phyloP scores from a whole-genome alignment of 2,113 vertebrate species.

The Argyrosomus japonicus region DNA sequence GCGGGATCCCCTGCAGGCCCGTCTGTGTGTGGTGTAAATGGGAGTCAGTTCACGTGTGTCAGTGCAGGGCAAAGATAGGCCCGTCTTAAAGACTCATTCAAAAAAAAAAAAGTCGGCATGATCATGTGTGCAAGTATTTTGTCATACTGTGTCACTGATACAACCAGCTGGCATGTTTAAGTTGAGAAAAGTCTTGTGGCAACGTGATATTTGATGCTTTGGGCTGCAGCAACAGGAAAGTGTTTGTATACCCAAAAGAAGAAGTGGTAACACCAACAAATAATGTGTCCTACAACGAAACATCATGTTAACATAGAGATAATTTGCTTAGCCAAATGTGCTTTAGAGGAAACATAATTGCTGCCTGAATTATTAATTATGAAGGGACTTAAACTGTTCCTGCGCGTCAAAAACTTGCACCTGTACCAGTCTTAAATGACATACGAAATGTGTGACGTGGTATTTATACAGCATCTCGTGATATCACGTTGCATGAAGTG shows the following conservation, averaged over 20 bases:
- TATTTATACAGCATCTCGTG: too few species aligned
- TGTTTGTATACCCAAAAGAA: not conserved
- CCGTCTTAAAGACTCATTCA: not conserved
- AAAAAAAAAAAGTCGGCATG: not conserved
- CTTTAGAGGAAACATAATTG: not conserved
- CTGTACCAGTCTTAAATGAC: too few species aligned
- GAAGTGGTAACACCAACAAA: not conserved
- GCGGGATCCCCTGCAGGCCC: conserved; percentile 48
- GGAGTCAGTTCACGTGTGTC: conserved; percentile 1
- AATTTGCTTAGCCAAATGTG: not conserved
- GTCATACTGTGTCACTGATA: not conserved
- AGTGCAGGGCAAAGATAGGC: too few species aligned
- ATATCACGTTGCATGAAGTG: too few species aligned
- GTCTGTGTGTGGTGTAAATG: conserved; percentile 40
- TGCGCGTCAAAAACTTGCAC: too few species aligned
- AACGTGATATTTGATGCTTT: not conserved
- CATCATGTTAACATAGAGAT: not conserved
- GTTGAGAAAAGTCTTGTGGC: not conserved
- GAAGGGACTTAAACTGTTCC: too few species aligned
- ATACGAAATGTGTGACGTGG: too few species aligned
- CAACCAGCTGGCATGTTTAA: not conserved
- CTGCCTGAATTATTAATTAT: not conserved
- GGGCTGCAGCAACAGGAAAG: not conserved
- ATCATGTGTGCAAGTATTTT: not conserved
- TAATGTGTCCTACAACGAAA: not conserved